Evolutionary conservation across 2,797 vertebrate species (phyloP).

Genomic region (Anas georgica): DNA sequence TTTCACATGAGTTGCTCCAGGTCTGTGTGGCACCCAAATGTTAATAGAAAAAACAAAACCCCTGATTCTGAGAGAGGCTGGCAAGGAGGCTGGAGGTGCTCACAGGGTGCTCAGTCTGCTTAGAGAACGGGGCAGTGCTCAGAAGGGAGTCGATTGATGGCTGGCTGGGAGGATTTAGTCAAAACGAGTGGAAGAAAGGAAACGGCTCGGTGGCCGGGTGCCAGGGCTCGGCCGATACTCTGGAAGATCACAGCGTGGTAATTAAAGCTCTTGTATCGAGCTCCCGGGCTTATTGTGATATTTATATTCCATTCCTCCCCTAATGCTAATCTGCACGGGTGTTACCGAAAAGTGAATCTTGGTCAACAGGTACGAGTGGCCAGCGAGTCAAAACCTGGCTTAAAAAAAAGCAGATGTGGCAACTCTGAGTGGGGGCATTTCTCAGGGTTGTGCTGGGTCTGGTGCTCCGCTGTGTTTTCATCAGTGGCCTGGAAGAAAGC

Average conservation of each 20-base stretch:
- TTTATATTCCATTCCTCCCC: background rate
- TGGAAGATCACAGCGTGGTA: background rate
- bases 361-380: background rate
- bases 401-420: background rate
- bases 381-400: background rate
- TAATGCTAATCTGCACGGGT: background rate
- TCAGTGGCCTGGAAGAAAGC: conserved; percentile 36
- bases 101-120: background rate
- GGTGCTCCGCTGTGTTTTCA: conserved; percentile 30
- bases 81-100: background rate
- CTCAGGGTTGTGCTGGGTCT: background rate
- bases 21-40: background rate
- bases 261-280: background rate
- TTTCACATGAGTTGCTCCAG: background rate
- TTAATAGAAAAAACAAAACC: background rate
- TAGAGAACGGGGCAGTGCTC: background rate
- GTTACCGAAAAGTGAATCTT: background rate
- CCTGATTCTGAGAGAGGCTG: background rate
- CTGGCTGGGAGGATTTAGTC: background rate
- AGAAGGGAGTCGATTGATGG: background rate
- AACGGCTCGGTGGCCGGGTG: background rate
- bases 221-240: background rate
- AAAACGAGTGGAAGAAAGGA: background rate
- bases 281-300: background rate
- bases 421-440: conserved; percentile 24